Conservation (phyloP, 2,113 vertebrate species). For the Zosterops pallidus region DNA sequence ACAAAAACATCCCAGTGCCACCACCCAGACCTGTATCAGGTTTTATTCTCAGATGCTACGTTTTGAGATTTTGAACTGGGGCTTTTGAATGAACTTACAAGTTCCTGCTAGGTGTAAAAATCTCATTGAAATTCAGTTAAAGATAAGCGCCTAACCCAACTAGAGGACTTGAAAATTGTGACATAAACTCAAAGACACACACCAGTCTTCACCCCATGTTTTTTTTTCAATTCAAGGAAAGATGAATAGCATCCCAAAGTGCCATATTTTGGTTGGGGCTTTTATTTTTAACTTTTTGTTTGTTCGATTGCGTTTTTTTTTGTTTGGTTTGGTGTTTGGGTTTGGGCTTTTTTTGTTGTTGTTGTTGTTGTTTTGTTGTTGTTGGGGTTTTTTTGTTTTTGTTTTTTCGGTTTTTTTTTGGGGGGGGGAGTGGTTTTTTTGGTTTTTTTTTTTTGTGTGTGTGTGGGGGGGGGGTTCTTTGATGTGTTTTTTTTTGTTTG, state of each 20-base stretch:
- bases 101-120: background rate
- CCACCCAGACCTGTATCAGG: background rate
- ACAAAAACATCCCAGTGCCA: background rate
- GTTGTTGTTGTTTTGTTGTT: too few species aligned
- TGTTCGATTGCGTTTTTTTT: background rate
- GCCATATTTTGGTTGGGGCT: fast-evolving
- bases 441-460: too few species aligned
- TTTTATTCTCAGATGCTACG: background rate
- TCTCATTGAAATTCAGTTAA: background rate
- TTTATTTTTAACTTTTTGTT: too few species aligned
- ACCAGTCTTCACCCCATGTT: background rate
- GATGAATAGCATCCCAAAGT: background rate
- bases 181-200: background rate
- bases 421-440: too few species aligned
- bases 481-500: too few species aligned
- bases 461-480: too few species aligned
- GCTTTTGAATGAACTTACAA: background rate
- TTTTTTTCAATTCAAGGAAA: background rate
- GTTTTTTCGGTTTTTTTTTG: too few species aligned
- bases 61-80: background rate
- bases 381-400: too few species aligned
- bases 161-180: background rate
- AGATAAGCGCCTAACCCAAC: background rate
- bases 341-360: too few species aligned
- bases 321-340: too few species aligned